Evolutionary conservation across 2,888 invertebrate genomes (phyloP).

Genomic region (Brachynemurus nebulosus): DNA sequence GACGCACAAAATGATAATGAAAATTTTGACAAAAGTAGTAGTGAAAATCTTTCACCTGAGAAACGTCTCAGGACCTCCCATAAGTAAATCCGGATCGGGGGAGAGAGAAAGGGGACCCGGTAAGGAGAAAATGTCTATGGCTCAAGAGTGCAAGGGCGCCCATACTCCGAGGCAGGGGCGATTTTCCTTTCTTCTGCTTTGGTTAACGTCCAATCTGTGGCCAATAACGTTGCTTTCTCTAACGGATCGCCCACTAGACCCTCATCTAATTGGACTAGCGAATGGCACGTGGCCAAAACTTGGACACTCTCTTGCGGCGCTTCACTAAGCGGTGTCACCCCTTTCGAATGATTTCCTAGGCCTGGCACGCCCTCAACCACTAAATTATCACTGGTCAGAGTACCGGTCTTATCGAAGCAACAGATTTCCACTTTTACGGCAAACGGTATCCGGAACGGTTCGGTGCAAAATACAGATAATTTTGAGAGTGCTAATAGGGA

Average conservation of each 20-base stretch:
- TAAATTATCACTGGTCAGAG: constrained; percentile 94
- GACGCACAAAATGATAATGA: too few relatives aligned
- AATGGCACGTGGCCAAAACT: constrained; percentile 92
- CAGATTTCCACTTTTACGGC: constrained; percentile 98
- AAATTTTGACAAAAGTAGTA: too few relatives aligned
- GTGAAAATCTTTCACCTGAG: too few relatives aligned
- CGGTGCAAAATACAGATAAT: constrained; percentile 93
- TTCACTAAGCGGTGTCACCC: constrained; percentile 51
- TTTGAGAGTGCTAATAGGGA: constrained; percentile 89
- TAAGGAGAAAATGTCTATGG: too few relatives aligned
- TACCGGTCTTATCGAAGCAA: constrained; percentile 99
- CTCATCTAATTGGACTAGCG: constrained; percentile 85
- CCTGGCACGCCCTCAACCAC: constrained; percentile 95
- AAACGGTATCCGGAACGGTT: constrained; percentile 98
- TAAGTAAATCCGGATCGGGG: too few relatives aligned
- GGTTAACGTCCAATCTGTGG: constrained; percentile 92
- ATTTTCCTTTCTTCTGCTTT: constrained; percentile 79
- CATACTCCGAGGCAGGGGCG: too few relatives aligned
- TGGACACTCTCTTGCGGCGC: constrained; percentile 69
- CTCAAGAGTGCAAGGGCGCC: too few relatives aligned
- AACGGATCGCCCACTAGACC: constrained; percentile 97
- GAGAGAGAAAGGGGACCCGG: too few relatives aligned
- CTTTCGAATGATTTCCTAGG: constrained; percentile 42
- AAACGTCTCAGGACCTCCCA: too few relatives aligned
- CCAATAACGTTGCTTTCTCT: constrained; percentile 91